These are phyloP conservation scores for Hydrolagus affinis DNA, from an alignment of 2,113 vertebrate species.

Conservation along the genomic window DNA sequence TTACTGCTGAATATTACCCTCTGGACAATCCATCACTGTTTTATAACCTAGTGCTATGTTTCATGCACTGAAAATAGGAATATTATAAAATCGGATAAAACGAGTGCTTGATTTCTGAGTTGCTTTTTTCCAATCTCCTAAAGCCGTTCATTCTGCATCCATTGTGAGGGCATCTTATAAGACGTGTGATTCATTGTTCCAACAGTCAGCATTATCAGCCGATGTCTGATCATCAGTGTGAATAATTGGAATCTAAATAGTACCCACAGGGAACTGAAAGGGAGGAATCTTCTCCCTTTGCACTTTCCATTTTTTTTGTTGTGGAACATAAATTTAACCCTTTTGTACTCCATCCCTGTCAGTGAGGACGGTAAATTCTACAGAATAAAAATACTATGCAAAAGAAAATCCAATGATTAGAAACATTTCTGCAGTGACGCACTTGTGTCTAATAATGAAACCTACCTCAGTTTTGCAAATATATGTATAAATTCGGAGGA, in stretches of 20 bases:
- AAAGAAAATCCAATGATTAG: not conserved
- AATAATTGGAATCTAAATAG: not conserved
- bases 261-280: not conserved
- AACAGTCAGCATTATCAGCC: not conserved
- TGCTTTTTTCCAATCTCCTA: not conserved
- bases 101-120: not conserved
- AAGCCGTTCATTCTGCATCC: not conserved
- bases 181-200: not conserved
- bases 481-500: not conserved
- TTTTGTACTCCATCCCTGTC: not conserved
- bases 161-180: not conserved
- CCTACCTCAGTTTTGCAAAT: not conserved
- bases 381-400: not conserved
- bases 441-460: not conserved
- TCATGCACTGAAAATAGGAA: constrained; percentile 39
- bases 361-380: not conserved
- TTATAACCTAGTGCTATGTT: constrained; percentile 60
- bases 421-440: not conserved
- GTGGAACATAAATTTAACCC: not conserved
- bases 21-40: constrained; percentile 63
- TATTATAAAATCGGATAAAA: not conserved
- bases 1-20: constrained; percentile 58
- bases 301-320: not conserved
- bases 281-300: not conserved
- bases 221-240: not conserved